Evolutionary conservation across 2,888 invertebrate species (phyloP), one percentile per base, ranked within the genome.

Genomic region (Trisateles emortualis): DNA sequence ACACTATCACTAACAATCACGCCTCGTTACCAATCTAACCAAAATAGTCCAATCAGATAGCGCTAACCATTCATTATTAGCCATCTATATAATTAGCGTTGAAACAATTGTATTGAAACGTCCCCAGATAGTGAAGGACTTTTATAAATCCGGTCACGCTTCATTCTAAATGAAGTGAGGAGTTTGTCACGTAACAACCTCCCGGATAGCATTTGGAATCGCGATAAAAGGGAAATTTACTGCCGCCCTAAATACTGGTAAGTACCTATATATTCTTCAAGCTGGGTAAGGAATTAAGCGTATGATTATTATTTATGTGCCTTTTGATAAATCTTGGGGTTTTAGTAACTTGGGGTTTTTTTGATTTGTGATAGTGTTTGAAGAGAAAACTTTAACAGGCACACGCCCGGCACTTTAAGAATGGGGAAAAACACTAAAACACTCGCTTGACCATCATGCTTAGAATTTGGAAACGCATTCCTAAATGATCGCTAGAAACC

Each of bases 141-240:
- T 84, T 87, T 86, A 84, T 77, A 79, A 87, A 84, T 83, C 83
- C 74, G 70, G 85, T 85, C 87, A 89, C 88, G 89, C 76, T 68
- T 64, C 70, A 68, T 70, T 72, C 73, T 88, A 90, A 54, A 89
- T 88, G 86, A 88, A 90, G 84, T 84, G 86, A 83, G 81, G 78
- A 83, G 80, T 87, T 87, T 89, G 89, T 90, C 89, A 88, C 86
- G 84, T 83, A 83, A 85, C 83, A 79, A 79, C 76, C 79, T 78
- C 70, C 61, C 70, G 80, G 83, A 83, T 84, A 82, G 83, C 82
- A 83, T 86, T 87, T 77, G 81, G 82, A 85, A 88, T 87, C 85
- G 81, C 82, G 87, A 89, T 88, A 88, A 84, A 87, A 83, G 78
- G 78, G 65, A 80, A 85, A 89, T 88, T 88, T 88, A 88, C 79